Conservation (phyloP, 2,797 vertebrate species). For the Muraenolepis orangiensis region DNA sequence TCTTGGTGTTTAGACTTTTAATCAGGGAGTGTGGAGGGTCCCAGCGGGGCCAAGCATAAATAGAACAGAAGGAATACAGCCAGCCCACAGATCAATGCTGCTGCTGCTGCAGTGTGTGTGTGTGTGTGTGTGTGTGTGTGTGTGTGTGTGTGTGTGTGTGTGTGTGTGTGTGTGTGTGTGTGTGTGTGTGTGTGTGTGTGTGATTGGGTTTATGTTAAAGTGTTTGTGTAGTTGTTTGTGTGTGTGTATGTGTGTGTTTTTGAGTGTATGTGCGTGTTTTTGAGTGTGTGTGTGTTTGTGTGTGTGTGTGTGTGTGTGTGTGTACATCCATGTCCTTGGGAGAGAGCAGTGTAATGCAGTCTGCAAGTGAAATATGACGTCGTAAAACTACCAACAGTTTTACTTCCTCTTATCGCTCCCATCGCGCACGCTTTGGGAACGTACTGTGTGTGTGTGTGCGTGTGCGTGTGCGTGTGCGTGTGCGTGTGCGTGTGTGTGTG, state of each 20-base stretch:
- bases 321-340: too few species aligned
- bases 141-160: not conserved
- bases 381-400: slow-evolving; percentile 55
- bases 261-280: too few species aligned
- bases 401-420: slow-evolving; percentile 36
- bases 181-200: too few species aligned
- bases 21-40: slow-evolving; percentile 61
- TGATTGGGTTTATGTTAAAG: not conserved
- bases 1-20: slow-evolving; percentile 54
- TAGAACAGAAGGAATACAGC: slow-evolving; percentile 57
- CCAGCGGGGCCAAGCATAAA: slow-evolving; percentile 61
- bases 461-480: not conserved
- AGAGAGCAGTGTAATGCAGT: too few species aligned
- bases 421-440: slow-evolving; percentile 10
- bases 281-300: too few species aligned
- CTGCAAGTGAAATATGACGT: too few species aligned
- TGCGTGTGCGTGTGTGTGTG: slow-evolving; percentile 9
- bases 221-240: not conserved
- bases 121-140: slow-evolving; percentile 7
- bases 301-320: too few species aligned
- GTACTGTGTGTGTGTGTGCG: slow-evolving; percentile 11
- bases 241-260: slow-evolving; percentile 7
- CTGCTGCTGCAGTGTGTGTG: slow-evolving; percentile 13
- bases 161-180: too few species aligned
- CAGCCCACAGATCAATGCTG: slow-evolving; percentile 61